Base-by-base conservation (phyloP, 2,113 vertebrate species). In the Equus przewalskii region DNA sequence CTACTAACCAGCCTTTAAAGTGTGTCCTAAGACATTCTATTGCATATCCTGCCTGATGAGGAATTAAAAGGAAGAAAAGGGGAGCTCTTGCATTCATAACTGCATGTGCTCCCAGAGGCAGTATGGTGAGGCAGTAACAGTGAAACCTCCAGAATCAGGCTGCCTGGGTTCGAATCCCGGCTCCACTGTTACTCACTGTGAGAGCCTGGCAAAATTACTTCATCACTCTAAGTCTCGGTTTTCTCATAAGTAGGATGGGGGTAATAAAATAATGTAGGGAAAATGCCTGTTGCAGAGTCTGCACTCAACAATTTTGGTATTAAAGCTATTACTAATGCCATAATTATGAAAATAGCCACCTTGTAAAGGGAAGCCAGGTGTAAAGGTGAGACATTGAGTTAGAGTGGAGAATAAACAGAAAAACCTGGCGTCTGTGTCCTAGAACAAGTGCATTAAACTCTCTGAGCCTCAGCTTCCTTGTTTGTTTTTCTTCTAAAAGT, bases 1-100 rank as follows among this genome's bases (percentile, higher is more conserved):
- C 73, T 93, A 95, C 96, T 93, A 86, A 2, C 60, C 78, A 88
- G 72, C 73, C 24, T 96, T 97, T 90, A 83, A 95, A 97, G 97
- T 95, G 85, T 89, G 91, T 79, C 6, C 54, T 28, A 92, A 96
- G 98, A 97, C 56, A 56, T 80, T 94, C 97, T 94, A 0, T 70
- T 95, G 97, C 91, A 73, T 76, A 36, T 69, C 89, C 86, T 13
- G 19, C 8, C 79, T 0, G 19, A 54, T 91, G 96, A 96, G 96
- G 91, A 97, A 94, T 92, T 95, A 88, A 96, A 95, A 95, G 84
- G 97, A 92, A 94, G 36, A 93, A 90, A 19, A 22, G 18, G 36
- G 8, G 5, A 64, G 33, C 46, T n/a, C 76, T 46, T 65, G 9
- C 28, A 8, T 26, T 49, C 11, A 2, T 67, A 30, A 9, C 13